These are phyloP conservation scores for Gastrophysa polygoni DNA, from an alignment of 2,888 invertebrate genomes.

Conservation along the genomic window DNA sequence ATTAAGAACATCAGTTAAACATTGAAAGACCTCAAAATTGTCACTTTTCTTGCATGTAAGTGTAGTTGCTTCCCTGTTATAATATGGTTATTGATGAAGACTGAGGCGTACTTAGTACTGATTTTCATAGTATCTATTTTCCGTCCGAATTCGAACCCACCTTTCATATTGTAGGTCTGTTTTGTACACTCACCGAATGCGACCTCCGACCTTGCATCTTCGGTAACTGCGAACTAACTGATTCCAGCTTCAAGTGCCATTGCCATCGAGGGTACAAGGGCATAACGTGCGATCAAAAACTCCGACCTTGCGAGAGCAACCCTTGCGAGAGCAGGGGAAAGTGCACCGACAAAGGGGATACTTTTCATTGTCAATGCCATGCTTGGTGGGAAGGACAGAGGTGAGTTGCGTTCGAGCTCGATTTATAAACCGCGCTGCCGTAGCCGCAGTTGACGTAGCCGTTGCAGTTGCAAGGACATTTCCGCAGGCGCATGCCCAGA, in stretches of 20 bases:
- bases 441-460: no score
- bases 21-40: no score
- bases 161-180: conserved; percentile 65
- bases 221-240: conserved; percentile 67
- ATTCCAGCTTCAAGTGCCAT: conserved; percentile 63
- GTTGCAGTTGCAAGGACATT: no score
- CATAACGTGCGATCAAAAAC: conserved; percentile 69
- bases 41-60: no score
- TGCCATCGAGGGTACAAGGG: conserved; percentile 75
- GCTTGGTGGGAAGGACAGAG: conserved; percentile 65
- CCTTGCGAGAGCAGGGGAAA: conserved; percentile 79
- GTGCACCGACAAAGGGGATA: conserved; percentile 71
- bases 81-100: no score
- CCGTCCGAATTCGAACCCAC: no score
- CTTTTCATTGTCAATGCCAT: conserved; percentile 73
- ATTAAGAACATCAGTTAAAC: no score
- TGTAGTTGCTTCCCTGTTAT: no score
- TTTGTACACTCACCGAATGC: conserved; percentile 78
- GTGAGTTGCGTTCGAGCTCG: neutral
- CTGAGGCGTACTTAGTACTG: neutral
- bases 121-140: neutral
- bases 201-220: conserved; percentile 73
- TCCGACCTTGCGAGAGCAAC: conserved; percentile 72
- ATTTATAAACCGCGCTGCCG: neutral
- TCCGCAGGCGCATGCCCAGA: no score